A percentile compares a stretch with the other conserved stretches of the same genome.
Evolutionary conservation across 1,140 invertebrate species (phyloP).

Genomic region (Drosophila pseudoananassae): DNA sequence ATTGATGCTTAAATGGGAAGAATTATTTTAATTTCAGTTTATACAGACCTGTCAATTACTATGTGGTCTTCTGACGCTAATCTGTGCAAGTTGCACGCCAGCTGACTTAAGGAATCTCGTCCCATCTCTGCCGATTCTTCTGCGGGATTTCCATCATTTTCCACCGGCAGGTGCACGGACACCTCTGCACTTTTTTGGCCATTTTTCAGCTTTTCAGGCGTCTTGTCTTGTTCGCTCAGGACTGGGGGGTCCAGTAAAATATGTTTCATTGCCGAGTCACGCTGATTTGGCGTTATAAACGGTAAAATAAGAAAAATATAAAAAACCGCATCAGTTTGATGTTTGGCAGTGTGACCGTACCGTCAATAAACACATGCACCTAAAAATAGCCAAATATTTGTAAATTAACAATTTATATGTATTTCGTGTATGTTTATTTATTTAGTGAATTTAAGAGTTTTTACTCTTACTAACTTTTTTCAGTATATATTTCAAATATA

Average conservation of each 20-base stretch:
- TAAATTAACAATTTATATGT: too few species aligned
- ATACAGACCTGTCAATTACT: conserved; percentile 70
- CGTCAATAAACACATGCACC: not conserved
- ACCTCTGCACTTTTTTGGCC: not conserved
- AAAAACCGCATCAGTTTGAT: not conserved
- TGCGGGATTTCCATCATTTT: not conserved
- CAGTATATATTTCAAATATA: too few species aligned
- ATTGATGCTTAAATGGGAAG: not conserved
- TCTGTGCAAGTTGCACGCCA: conserved; percentile 70
- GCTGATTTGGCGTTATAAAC: not conserved
- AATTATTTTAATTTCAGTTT: not conserved
- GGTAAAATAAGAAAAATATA: not conserved
- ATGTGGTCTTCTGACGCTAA: conserved; percentile 71
- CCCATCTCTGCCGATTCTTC: not conserved
- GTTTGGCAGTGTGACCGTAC: not conserved
- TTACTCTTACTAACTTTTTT: too few species aligned
- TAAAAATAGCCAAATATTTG: too few species aligned
- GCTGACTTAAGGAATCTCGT: conserved; percentile 59
- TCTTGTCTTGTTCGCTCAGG: not conserved
- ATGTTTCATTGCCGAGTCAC: not conserved
- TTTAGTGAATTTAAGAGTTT: too few species aligned
- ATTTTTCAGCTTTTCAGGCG: not conserved
- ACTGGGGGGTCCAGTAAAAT: not conserved
- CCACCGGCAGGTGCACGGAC: too few species aligned
- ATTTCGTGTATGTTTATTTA: too few species aligned